Evolutionary conservation across 2,797 vertebrate species (phyloP).

Genomic region (Chelonia mydas): DNA sequence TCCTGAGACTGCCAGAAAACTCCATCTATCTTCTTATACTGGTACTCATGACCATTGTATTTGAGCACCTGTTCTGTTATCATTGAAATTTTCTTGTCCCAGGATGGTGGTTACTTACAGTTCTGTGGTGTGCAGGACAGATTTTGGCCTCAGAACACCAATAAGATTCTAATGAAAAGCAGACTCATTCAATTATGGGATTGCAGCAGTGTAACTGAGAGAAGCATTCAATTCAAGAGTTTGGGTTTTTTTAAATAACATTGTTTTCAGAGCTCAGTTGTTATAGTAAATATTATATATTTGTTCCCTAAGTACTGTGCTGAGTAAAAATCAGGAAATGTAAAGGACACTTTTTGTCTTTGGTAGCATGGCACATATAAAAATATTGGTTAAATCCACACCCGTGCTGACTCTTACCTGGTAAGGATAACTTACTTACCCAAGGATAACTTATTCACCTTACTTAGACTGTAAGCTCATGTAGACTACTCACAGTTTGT

Average conservation of each 20-base stretch:
- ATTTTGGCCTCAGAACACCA: neutral
- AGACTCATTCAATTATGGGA: accelerated
- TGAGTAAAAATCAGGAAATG: neutral
- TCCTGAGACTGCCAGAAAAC: neutral
- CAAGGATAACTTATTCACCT: neutral
- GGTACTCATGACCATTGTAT: neutral
- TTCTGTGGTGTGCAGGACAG: neutral
- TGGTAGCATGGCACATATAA: neutral
- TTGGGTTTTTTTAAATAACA: neutral
- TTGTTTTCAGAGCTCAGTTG: neutral
- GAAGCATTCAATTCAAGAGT: neutral
- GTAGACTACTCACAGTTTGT: neutral
- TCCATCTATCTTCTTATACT: neutral
- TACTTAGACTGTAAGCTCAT: neutral
- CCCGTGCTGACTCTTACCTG: neutral
- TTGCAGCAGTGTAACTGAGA: neutral
- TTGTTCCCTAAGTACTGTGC: neutral
- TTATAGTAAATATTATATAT: neutral
- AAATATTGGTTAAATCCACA: neutral
- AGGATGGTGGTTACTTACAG: accelerated
- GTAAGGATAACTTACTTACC: neutral
- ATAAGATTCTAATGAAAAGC: neutral
- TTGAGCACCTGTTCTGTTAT: neutral
- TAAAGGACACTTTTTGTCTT: neutral
- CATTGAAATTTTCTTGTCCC: neutral